Evolutionary conservation across 1,140 invertebrate species (phyloP), one percentile per base, ranked within the genome.

Genomic region (Ceratosolen fusciceps): DNA sequence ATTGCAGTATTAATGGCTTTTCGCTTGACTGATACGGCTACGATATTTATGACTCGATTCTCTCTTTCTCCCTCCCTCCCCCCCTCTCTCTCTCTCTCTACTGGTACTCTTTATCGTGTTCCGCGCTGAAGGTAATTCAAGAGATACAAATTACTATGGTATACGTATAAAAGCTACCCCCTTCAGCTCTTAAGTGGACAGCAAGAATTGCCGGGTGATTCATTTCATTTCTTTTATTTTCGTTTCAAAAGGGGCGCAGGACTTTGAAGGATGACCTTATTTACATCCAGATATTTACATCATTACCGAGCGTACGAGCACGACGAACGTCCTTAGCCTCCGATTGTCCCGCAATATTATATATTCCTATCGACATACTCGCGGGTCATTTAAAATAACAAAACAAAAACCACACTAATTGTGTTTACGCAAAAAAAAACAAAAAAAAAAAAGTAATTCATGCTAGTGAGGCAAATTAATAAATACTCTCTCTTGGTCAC

Each of bases 1-100:
- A 54, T 79, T 79, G 77, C 70, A 79, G 77, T 79, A 74, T 73
- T 79, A 79, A 79, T 79, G 71, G 70, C 56, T 79, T 79, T 74
- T 79, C 77, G 71, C 77, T 73, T 79, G 77, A 79, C 47, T 79
- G 77, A 74, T 79, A 79, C 60, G 77, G 58, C 77, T 62, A 54
- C 39, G 43, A 74, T 74, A 79, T 74, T 79, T 79, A 79, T 79
- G 77, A 60, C 29, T 43, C 52, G 67, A 72, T 72, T 56, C 39
- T 43, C 34, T 8, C 31, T 37, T 21, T 7, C 60, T n/a, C 34
- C 9, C 31, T 37, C 60, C 14, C 60, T n/a, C 31, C 26, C 34
- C 26, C 5, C 60, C 19, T 37, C 29, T 65, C 21, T 65, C 29
- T 62, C 21, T 21, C 14, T 37, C 31, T 62, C 31, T 62, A 5